A percentile compares a stretch with the other conserved stretches of the same genome.
Evolutionary conservation across 2,797 vertebrate genomes (phyloP).

Genomic region (Danio choprae): DNA sequence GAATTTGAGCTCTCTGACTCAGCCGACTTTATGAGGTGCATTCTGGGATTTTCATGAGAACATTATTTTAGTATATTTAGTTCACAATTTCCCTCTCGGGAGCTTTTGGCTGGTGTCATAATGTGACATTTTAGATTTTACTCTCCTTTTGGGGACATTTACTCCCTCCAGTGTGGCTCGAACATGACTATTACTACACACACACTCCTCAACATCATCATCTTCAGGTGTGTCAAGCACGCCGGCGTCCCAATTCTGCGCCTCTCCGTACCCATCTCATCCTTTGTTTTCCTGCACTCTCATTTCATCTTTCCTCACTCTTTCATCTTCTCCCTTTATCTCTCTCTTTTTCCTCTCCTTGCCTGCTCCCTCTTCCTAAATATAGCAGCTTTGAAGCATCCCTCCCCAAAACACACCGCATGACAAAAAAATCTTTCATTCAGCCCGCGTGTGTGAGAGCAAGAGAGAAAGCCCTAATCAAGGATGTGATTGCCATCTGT

Average conservation of each 20-base stretch:
- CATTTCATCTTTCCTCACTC: constrained; percentile 40
- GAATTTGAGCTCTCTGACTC: background rate
- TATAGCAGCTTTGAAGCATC: constrained; percentile 77
- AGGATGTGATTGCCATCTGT: constrained; percentile 54
- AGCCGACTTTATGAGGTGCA: background rate
- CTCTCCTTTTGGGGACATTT: background rate
- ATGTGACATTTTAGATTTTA: background rate
- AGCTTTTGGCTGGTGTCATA: constrained; percentile 8
- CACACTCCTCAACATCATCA: background rate
- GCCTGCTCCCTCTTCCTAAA: constrained; percentile 69
- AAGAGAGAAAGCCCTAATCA: constrained; percentile 32
- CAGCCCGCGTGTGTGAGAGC: constrained; percentile 30
- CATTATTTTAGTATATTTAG: background rate
- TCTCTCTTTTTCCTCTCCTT: constrained; percentile 66
- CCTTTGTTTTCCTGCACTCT: constrained; percentile 38
- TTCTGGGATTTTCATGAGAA: background rate
- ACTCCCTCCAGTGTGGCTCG: background rate
- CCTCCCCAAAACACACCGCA: constrained; percentile 68
- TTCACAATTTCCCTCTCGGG: background rate
- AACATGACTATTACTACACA: background rate
- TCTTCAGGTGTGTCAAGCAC: constrained; percentile 35
- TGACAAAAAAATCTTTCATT: constrained; percentile 78
- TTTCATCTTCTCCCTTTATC: constrained; percentile 54
- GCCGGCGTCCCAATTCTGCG: constrained; percentile 34
- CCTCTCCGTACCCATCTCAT: constrained; percentile 42